phyloP scores from a whole-genome alignment of 2,888 invertebrate species.

The Thecophora atra region DNA sequence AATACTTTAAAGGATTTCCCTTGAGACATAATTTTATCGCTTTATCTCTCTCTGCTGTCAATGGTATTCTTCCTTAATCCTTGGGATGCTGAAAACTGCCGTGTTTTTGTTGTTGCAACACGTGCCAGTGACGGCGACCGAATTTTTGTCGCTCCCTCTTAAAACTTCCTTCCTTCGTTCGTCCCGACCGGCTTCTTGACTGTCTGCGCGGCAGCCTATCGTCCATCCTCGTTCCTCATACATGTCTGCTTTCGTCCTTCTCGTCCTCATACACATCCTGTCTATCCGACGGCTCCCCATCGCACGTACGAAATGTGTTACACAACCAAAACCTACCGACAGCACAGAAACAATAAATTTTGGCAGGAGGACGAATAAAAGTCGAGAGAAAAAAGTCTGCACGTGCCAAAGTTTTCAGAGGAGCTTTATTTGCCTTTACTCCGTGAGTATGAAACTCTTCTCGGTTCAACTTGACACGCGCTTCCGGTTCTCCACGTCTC shows the following conservation, averaged over 20 bases:
- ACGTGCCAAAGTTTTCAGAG: conserved; percentile 12
- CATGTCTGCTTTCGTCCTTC: background rate
- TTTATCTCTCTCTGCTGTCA: too few species aligned
- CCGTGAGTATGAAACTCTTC: too few species aligned
- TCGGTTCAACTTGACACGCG: background rate
- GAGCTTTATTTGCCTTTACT: too few species aligned
- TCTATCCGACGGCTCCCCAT: background rate
- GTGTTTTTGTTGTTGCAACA: too few species aligned
- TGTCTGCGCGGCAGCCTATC: too few species aligned
- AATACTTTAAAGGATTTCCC: too few species aligned
- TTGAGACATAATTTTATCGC: too few species aligned
- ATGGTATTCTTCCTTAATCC: too few species aligned
- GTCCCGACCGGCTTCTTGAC: too few species aligned
- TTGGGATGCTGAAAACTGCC: too few species aligned
- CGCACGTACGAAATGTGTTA: background rate
- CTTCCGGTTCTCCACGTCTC: background rate
- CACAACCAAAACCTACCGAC: background rate
- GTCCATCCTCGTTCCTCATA: background rate
- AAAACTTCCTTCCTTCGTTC: background rate
- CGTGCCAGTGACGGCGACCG: too few species aligned
- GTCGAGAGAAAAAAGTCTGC: background rate
- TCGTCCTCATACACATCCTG: background rate
- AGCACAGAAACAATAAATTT: background rate
- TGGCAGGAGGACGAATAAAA: background rate
- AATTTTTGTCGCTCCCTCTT: background rate